phyloP scores from a whole-genome alignment of 2,888 invertebrate species.

The Hedychridium roseum region DNA sequence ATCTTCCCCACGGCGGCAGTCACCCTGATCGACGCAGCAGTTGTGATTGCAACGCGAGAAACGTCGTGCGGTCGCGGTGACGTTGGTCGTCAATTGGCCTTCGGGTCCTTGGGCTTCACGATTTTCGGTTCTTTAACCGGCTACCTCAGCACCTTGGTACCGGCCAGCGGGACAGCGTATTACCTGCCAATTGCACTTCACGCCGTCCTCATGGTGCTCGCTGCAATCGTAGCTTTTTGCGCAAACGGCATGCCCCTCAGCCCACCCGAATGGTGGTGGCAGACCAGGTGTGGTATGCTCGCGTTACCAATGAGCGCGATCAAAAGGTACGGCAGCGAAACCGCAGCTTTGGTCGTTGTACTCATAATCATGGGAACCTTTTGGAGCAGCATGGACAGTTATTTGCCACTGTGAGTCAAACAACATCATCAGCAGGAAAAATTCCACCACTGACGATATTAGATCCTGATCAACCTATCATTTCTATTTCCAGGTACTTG shows the following conservation, averaged over 20 bases:
- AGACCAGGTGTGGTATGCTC: constrained; percentile 78
- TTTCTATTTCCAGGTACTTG: constrained; percentile 68
- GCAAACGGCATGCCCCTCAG: constrained; percentile 76
- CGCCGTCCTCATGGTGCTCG: constrained; percentile 68
- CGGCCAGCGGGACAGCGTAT: constrained; percentile 60
- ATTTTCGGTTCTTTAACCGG: constrained; percentile 72
- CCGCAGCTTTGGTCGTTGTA: constrained; percentile 74
- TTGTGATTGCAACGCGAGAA: constrained; percentile 84
- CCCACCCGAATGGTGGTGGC: constrained; percentile 90
- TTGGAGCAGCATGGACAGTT: constrained; percentile 84
- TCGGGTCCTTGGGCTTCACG: constrained; percentile 78
- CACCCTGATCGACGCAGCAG: constrained; percentile 76
- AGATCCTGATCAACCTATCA: too few species aligned
- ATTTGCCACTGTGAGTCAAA: constrained; percentile 73
- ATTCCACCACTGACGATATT: too few species aligned
- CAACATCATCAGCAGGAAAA: too few species aligned
- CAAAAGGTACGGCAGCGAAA: constrained; percentile 79
- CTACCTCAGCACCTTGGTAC: constrained; percentile 43
- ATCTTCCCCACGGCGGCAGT: constrained; percentile 79
- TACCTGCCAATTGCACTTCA: constrained; percentile 68
- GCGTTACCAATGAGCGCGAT: constrained; percentile 83
- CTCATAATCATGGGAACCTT: constrained; percentile 77
- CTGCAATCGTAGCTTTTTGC: constrained; percentile 46
- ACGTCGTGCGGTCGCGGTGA: constrained; percentile 82
- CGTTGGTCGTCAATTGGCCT: constrained; percentile 80